These are phyloP conservation scores for Listronotus bonariensis DNA, from an alignment of 1,140 invertebrate genomes.

Conservation along the genomic window DNA sequence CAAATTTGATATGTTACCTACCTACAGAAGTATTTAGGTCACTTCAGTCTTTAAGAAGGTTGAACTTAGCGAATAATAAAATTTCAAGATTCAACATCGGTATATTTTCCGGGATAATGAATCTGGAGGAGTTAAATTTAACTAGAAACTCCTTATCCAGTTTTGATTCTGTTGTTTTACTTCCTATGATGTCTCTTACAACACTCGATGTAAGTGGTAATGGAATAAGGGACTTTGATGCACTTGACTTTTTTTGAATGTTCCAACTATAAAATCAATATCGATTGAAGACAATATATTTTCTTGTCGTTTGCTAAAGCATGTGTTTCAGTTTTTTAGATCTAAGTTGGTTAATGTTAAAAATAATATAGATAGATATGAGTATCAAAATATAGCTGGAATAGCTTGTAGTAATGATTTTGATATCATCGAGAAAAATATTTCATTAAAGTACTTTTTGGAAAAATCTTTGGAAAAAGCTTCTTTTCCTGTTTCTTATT, in stretches of 20 bases:
- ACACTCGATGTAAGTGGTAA: constrained; percentile 46
- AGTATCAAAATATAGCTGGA: too few relatives aligned
- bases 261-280: constrained; percentile 43
- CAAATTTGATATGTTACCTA: constrained; percentile 46
- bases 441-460: constrained; percentile 25
- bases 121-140: too few relatives aligned
- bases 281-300: constrained; percentile 50
- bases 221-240: constrained; percentile 45
- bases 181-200: too few relatives aligned
- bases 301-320: constrained; percentile 41
- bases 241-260: constrained; percentile 35
- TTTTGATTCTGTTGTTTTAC: too few relatives aligned
- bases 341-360: constrained; percentile 39
- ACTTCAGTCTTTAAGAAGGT: too few relatives aligned
- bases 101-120: too few relatives aligned
- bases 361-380: too few relatives aligned
- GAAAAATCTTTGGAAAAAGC: constrained; percentile 19
- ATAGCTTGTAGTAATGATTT: too few relatives aligned
- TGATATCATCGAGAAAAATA: too few relatives aligned
- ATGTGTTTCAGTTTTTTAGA: constrained; percentile 45
- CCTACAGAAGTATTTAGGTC: constrained; percentile 45
- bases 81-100: too few relatives aligned
- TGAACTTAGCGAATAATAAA: too few relatives aligned
- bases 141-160: too few relatives aligned
- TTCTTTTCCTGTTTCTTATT: background rate